Percentiles rank a stretch among this genome's conserved stretches.
Evolutionary conservation across 2,888 invertebrate species (phyloP).

Genomic region (Argyresthia albistria): DNA sequence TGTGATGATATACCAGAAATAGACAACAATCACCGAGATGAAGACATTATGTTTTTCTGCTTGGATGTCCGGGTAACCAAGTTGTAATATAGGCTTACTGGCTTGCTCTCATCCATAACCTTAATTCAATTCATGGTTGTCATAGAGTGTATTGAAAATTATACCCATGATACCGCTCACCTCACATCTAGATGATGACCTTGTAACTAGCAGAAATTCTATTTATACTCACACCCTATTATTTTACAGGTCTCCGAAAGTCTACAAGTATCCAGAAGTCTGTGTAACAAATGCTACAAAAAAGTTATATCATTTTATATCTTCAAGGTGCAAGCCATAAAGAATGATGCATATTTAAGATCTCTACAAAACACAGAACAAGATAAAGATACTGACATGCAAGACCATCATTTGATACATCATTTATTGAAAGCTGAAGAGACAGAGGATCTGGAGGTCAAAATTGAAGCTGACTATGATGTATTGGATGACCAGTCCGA

Average conservation of each 20-base stretch:
- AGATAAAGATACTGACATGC: background rate
- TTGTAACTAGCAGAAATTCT: conserved; percentile 7
- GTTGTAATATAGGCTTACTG: background rate
- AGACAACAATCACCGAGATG: conserved; percentile 17
- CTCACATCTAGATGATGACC: background rate
- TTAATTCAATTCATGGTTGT: background rate
- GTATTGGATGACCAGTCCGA: conserved; percentile 4
- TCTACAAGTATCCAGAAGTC: conserved; percentile 24
- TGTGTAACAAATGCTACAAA: conserved; percentile 42
- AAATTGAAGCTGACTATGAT: conserved; percentile 12
- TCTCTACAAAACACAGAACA: conserved; percentile 9
- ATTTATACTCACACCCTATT: background rate
- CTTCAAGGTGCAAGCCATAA: conserved; percentile 41
- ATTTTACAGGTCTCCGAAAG: conserved; percentile 20
- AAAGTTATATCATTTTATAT: conserved; percentile 38
- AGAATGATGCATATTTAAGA: conserved; percentile 34
- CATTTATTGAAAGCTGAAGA: conserved; percentile 18
- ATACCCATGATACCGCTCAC: background rate
- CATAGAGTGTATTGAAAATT: background rate
- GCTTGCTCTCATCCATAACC: background rate
- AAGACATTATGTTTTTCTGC: conserved; percentile 39
- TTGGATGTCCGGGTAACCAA: conserved; percentile 38
- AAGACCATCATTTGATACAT: conserved; percentile 5
- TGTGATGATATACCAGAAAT: conserved; percentile 12
- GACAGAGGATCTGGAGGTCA: conserved; percentile 9